Conservation (phyloP, 2,113 vertebrate genomes). For the Anolis carolinensis region DNA sequence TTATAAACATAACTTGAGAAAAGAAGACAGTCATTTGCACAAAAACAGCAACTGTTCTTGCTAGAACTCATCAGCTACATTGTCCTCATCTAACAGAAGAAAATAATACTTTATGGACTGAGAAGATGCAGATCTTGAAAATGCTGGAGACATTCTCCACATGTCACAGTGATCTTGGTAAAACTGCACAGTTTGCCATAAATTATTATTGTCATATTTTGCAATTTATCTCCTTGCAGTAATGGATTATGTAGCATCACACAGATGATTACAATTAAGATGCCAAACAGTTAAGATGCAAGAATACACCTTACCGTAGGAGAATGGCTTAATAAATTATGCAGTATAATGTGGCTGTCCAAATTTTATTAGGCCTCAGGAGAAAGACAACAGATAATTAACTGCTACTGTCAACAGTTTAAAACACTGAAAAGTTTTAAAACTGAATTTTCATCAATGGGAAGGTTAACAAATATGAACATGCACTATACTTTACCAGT, state of each 20-base stretch:
- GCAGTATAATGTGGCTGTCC: not conserved
- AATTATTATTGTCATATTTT: not conserved
- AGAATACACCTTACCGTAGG: not conserved
- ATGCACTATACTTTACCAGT: not conserved
- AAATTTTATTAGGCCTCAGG: not conserved
- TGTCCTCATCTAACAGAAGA: conserved; percentile 8
- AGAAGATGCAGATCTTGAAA: not conserved
- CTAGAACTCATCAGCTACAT: not conserved
- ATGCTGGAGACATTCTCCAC: not conserved
- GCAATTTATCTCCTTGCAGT: not conserved
- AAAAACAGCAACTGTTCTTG: conserved; percentile 37
- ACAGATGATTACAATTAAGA: conserved; percentile 4
- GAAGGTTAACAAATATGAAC: not conserved
- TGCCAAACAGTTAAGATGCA: conserved; percentile 11
- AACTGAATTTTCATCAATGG: not conserved
- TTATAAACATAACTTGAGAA: conserved; percentile 13
- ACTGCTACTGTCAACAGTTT: not conserved
- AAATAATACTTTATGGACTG: not conserved
- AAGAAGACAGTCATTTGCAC: not conserved
- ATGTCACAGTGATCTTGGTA: accelerated
- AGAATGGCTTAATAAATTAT: not conserved
- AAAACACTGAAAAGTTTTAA: not conserved
- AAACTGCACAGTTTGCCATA: accelerated
- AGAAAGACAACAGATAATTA: not conserved
- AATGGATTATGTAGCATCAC: not conserved